phyloP scores from a whole-genome alignment of 1,140 invertebrate genomes.

The Atta colombica region DNA sequence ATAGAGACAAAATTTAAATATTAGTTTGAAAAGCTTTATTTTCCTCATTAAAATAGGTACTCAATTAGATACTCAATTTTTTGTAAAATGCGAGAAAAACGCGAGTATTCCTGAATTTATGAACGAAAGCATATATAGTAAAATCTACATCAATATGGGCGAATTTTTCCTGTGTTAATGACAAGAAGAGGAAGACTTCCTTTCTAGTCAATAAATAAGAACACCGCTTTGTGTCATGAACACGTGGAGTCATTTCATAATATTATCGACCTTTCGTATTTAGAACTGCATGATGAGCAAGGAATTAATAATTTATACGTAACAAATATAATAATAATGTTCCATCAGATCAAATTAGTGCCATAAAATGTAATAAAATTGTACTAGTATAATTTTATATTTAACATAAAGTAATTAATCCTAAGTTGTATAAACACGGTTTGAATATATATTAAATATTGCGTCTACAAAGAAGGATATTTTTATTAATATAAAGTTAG shows the following conservation, averaged over 20 bases:
- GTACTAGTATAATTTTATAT: too few relatives aligned
- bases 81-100: too few relatives aligned
- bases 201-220: neutral
- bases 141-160: neutral
- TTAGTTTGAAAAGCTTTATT: too few relatives aligned
- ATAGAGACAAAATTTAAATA: too few relatives aligned
- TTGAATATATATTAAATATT: neutral
- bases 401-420: neutral
- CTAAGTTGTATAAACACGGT: neutral
- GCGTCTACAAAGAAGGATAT: neutral
- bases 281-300: neutral
- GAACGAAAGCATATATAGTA: neutral
- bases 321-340: conserved; percentile 8
- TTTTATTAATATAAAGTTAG: neutral
- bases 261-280: conserved; percentile 20
- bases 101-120: too few relatives aligned
- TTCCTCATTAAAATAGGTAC: too few relatives aligned
- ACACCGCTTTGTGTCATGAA: neutral
- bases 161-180: neutral
- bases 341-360: neutral
- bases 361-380: neutral
- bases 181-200: too few relatives aligned
- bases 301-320: conserved; percentile 19
- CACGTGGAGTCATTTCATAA: neutral
- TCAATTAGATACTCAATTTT: too few relatives aligned